Conservation (phyloP, 2,888 invertebrate genomes). For the Lochmaea capreae region DNA sequence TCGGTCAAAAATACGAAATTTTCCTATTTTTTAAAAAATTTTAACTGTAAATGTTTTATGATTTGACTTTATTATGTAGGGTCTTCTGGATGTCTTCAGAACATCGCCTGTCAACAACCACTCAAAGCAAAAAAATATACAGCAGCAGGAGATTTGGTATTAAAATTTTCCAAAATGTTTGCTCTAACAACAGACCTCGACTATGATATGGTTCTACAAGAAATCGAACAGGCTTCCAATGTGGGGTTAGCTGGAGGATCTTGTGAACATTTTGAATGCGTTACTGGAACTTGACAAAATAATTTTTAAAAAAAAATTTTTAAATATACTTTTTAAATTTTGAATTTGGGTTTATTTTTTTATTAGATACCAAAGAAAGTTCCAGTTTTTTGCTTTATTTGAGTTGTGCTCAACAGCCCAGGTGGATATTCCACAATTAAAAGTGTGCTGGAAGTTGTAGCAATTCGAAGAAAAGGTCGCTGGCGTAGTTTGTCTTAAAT, state of each 20-base stretch:
- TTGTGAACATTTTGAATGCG: slow-evolving; percentile 58
- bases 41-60: no score
- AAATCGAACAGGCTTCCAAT: slow-evolving; percentile 59
- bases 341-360: background rate
- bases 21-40: no score
- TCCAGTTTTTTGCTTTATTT: no score
- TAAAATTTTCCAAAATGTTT: slow-evolving; percentile 77
- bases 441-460: no score
- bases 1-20: no score
- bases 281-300: slow-evolving; percentile 18
- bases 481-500: no score
- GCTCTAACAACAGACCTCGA: slow-evolving; percentile 65
- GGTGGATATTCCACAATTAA: no score
- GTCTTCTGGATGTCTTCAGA: slow-evolving; percentile 76
- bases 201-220: slow-evolving; percentile 66
- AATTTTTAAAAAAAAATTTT: background rate
- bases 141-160: slow-evolving; percentile 80
- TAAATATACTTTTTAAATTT: background rate
- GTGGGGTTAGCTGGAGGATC: slow-evolving; percentile 58
- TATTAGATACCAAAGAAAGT: no score
- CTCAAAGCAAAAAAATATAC: slow-evolving; percentile 79
- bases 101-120: slow-evolving; percentile 81
- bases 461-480: no score
- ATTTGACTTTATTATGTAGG: slow-evolving; percentile 42
- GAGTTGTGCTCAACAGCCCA: no score